Evolutionary conservation across 2,888 invertebrate species (phyloP), one percentile per base, ranked within the genome.

Genomic region (Noctua janthe): DNA sequence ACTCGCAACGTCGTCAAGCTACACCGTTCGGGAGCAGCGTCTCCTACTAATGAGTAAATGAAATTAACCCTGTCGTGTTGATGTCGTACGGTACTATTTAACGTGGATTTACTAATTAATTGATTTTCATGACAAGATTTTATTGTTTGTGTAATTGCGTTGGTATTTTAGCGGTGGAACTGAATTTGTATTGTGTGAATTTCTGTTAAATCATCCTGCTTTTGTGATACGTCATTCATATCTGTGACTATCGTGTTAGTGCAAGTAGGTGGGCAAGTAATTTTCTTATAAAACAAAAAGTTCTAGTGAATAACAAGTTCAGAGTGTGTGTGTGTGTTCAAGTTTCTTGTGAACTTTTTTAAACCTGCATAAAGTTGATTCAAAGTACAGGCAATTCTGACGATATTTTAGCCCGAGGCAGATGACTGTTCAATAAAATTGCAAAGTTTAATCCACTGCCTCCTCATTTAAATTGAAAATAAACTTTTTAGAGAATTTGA

Each of bases 11-110:
- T 86, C 78, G 3, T 10, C 56, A 23, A 23, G 56, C 10, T 23
- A 56, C 2, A 23, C 54, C 10, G 6, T 49, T 49, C 5, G 49
- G 49, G 15, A 49, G 3, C 23, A 54, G 23, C 23, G 23, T 54
- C 23, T 54, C 23, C 54, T 8, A 56, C 23, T 84, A 49, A 88
- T 88, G 76, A 86, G 54, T 20, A 54, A 54, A 54, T 20, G 54
- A 20, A 54, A 54, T 54, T 54, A 54, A 54, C 54, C 54, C 74
- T 72, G 49, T 75, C 71, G 66, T 43, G 62, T 73, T 76, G 69
- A 56, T n/a, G n/a, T n/a, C n/a, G n/a, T n/a, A n/a, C n/a, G n/a
- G n/a, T n/a, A n/a, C n/a, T n/a, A n/a, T n/a, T n/a, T n/a, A 47
- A 47, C 47, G 64, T 43, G 15, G 71, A 54, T 72, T 74, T 43